Conservation (phyloP, 2,113 vertebrate species). For the Polypterus bichir region DNA sequence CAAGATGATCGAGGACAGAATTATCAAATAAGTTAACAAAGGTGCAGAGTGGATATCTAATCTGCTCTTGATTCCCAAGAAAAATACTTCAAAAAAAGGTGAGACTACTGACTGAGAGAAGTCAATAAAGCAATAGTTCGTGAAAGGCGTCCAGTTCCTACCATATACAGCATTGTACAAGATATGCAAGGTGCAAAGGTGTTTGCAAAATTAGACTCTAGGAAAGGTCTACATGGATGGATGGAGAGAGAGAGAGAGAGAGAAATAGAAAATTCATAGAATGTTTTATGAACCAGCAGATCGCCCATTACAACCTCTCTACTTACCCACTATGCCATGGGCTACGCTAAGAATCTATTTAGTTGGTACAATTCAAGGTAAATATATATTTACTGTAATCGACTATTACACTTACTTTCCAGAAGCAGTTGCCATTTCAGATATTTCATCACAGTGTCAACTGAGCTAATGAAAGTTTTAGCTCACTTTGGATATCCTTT, state of each 20-base stretch:
- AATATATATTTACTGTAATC: constrained; percentile 11
- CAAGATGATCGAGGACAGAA: constrained; percentile 11
- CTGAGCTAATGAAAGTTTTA: constrained; percentile 2
- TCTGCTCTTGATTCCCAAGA: constrained; percentile 1
- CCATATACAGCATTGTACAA: constrained; percentile 12
- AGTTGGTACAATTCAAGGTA: constrained; percentile 14
- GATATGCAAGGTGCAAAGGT: constrained; percentile 15
- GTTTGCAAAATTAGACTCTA: constrained; percentile 12
- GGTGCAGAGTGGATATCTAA: constrained; percentile 1
- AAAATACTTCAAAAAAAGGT: constrained; percentile 8
- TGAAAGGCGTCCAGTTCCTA: constrained; percentile 14
- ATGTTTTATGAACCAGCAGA: constrained; percentile 13
- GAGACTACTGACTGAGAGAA: constrained; percentile 17
- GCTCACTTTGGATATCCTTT: not conserved
- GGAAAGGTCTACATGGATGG: constrained; percentile 8
- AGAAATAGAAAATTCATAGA: constrained; percentile 9
- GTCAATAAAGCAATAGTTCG: constrained; percentile 9
- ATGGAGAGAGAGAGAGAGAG: constrained; percentile 10
- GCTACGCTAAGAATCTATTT: constrained; percentile 15
- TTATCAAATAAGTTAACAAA: constrained; percentile 17
- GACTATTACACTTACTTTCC: constrained; percentile 17
- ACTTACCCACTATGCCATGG: constrained; percentile 10
- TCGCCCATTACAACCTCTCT: constrained; percentile 12
- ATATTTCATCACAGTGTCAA: constrained; percentile 11
- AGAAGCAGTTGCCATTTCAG: constrained; percentile 8